Evolutionary conservation across 2,113 vertebrate species (phyloP).

Genomic region (Crotalus viridis): DNA sequence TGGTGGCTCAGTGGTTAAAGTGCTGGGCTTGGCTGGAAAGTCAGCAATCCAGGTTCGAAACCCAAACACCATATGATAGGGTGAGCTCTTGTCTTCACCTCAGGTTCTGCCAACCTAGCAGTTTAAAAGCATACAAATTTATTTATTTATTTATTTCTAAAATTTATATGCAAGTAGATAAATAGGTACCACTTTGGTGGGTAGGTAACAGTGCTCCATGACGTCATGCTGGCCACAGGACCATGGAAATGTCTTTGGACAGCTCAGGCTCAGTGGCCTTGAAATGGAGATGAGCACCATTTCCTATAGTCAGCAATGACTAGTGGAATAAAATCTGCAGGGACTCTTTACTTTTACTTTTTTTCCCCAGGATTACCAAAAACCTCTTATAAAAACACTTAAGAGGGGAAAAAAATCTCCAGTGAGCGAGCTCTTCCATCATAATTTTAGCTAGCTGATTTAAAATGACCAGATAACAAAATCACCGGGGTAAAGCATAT

Average conservation of each 20-base stretch:
- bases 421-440: not conserved
- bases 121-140: no score
- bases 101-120: not conserved
- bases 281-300: not conserved
- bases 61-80: not conserved
- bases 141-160: no score
- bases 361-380: not conserved
- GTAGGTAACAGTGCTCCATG: not conserved
- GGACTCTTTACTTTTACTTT: not conserved
- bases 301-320: not conserved
- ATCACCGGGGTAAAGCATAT: no score
- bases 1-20: no score
- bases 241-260: not conserved
- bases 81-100: not conserved
- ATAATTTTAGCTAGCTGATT: not conserved
- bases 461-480: not conserved
- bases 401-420: not conserved
- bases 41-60: not conserved
- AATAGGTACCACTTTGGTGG: not conserved
- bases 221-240: not conserved
- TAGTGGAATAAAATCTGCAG: not conserved
- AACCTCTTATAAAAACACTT: not conserved
- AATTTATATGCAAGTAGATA: no score
- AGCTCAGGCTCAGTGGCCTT: not conserved
- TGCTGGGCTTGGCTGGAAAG: no score